Evolutionary conservation across 2,888 invertebrate species (phyloP).

Genomic region (Nomada lathburiana): DNA sequence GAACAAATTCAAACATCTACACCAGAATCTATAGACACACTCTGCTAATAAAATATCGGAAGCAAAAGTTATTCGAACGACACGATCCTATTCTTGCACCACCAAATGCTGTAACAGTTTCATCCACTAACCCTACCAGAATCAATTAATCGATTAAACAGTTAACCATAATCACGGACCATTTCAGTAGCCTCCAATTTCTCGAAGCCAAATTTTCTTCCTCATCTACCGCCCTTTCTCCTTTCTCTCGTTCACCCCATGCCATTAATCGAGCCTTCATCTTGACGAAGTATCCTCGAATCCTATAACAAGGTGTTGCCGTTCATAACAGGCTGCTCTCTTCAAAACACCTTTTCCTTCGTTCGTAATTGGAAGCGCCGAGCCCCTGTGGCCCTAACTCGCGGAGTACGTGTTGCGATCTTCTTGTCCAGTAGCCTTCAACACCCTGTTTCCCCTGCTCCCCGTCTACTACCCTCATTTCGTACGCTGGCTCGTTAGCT

Average conservation of each 20-base stretch:
- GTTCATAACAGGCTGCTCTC: slow-evolving; percentile 54
- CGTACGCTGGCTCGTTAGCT: slow-evolving; percentile 77
- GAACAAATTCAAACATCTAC: too few species aligned
- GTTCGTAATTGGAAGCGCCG: slow-evolving; percentile 64
- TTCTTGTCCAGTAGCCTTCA: slow-evolving; percentile 26
- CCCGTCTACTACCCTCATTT: slow-evolving; percentile 34
- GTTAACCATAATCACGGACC: not conserved
- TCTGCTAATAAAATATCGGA: too few species aligned
- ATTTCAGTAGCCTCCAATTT: not conserved
- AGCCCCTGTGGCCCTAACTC: slow-evolving; percentile 37
- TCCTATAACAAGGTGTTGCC: slow-evolving; percentile 55
- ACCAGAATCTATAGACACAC: too few species aligned
- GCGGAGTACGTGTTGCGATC: slow-evolving; percentile 47
- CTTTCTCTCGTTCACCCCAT: not conserved
- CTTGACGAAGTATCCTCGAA: slow-evolving; percentile 27
- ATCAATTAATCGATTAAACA: slow-evolving; percentile 17
- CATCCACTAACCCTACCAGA: too few species aligned
- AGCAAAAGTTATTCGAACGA: not conserved
- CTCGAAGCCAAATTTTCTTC: slow-evolving; percentile 9
- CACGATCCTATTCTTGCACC: not conserved
- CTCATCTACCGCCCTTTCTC: not conserved
- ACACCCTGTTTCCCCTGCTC: slow-evolving; percentile 11
- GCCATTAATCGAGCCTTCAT: slow-evolving; percentile 32
- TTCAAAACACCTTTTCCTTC: slow-evolving; percentile 54
- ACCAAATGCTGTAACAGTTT: too few species aligned